These are phyloP conservation scores for Xestoiulus laeticollis DNA, from an alignment of 2,888 invertebrate species.

Conservation along the genomic window DNA sequence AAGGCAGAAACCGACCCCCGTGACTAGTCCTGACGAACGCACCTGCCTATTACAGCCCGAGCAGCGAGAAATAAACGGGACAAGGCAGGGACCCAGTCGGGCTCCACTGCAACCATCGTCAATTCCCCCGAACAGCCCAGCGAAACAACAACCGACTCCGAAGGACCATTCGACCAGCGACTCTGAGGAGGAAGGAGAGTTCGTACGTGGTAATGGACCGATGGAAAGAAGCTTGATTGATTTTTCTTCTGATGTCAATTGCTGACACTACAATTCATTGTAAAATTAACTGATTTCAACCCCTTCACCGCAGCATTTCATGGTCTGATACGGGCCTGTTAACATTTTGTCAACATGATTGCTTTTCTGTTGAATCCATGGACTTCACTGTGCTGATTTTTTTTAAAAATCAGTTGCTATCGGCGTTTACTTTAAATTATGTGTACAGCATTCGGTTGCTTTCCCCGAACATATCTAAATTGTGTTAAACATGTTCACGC, in stretches of 20 bases:
- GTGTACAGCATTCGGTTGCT: neutral
- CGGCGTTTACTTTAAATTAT: neutral
- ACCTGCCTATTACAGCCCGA: constrained; percentile 44
- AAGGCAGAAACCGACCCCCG: constrained; percentile 8
- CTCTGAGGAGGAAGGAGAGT: neutral
- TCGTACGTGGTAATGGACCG: neutral
- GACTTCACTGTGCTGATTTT: too few relatives aligned
- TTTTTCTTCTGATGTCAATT: constrained; percentile 24
- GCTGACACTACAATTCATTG: neutral
- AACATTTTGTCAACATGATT: neutral
- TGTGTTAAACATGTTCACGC: neutral
- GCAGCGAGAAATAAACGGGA: constrained; percentile 15
- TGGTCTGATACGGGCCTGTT: neutral
- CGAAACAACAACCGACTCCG: neutral
- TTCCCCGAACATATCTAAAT: neutral
- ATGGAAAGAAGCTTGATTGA: constrained; percentile 20
- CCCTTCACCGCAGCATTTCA: neutral
- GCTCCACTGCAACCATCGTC: neutral
- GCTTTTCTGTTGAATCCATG: too few relatives aligned
- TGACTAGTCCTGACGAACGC: constrained; percentile 42
- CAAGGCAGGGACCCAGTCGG: neutral
- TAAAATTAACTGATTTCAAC: neutral
- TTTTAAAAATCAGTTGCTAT: neutral
- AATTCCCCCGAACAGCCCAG: neutral
- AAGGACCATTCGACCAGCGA: neutral